phyloP scores from a whole-genome alignment of 2,797 vertebrate genomes.

The Coracias cyanogaster region DNA sequence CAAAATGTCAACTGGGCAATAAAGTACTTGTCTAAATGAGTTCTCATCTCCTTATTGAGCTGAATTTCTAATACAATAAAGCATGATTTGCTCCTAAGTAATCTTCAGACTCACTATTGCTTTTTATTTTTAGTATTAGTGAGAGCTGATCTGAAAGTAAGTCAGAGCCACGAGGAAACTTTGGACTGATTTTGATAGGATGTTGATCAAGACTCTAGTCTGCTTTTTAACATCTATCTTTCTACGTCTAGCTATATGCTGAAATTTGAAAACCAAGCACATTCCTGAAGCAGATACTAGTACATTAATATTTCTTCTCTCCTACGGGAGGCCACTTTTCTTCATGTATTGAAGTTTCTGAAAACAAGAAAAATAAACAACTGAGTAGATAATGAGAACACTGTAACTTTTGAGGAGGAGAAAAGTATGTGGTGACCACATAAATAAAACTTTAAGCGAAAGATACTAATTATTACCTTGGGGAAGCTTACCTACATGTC shows the following conservation, averaged over 20 bases:
- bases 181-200: background rate
- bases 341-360: background rate
- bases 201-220: background rate
- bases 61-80: background rate
- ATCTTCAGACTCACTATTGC: background rate
- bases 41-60: background rate
- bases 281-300: background rate
- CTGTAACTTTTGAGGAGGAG: background rate
- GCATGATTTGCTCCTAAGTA: background rate
- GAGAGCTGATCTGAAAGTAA: background rate
- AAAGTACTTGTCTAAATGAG: background rate
- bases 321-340: background rate
- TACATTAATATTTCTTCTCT: background rate
- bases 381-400: background rate
- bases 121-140: background rate
- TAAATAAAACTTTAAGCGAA: background rate
- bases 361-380: background rate
- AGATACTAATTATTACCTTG: background rate
- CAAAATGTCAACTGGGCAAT: background rate
- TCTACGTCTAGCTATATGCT: background rate
- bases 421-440: background rate
- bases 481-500: background rate
- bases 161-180: accelerated
- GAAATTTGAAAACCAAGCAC: background rate
- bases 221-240: background rate